These are phyloP conservation scores for Vultur gryphus DNA, from an alignment of 2,797 vertebrate species.

Conservation along the genomic window DNA sequence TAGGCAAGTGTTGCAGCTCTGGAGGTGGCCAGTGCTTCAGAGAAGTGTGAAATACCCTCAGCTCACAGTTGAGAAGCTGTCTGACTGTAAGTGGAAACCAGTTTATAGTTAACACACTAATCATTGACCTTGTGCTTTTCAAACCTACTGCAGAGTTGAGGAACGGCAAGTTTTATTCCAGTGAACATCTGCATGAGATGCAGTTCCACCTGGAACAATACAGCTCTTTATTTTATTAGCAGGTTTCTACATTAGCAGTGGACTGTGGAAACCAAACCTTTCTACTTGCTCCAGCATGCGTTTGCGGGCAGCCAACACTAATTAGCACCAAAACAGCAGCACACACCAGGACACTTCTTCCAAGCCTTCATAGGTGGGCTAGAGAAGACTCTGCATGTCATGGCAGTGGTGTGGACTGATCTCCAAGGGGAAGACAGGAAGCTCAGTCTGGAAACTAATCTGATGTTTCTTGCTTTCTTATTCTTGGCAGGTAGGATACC, in stretches of 20 bases:
- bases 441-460: conserved; percentile 26
- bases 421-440: conserved; percentile 35
- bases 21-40: not conserved
- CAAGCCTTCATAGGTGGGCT: conserved; percentile 18
- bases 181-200: not conserved
- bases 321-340: not conserved
- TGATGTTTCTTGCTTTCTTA: conserved; percentile 21
- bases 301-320: not conserved
- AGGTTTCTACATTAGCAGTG: not conserved
- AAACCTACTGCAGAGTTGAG: not conserved
- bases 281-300: not conserved
- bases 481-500: conserved; percentile 56
- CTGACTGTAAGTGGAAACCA: not conserved
- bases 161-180: conserved; percentile 5
- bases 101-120: not conserved
- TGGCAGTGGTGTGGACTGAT: not conserved
- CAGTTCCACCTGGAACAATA: conserved; percentile 35
- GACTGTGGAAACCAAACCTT: not conserved
- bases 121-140: not conserved
- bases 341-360: not conserved
- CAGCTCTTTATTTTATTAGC: not conserved
- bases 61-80: not conserved
- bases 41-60: not conserved
- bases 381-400: not conserved
- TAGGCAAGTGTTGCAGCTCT: not conserved